A percentile compares a stretch with the other conserved stretches of the same genome.
phyloP scores from a whole-genome alignment of 2,888 invertebrate species.

The Bembecia ichneumoniformis region DNA sequence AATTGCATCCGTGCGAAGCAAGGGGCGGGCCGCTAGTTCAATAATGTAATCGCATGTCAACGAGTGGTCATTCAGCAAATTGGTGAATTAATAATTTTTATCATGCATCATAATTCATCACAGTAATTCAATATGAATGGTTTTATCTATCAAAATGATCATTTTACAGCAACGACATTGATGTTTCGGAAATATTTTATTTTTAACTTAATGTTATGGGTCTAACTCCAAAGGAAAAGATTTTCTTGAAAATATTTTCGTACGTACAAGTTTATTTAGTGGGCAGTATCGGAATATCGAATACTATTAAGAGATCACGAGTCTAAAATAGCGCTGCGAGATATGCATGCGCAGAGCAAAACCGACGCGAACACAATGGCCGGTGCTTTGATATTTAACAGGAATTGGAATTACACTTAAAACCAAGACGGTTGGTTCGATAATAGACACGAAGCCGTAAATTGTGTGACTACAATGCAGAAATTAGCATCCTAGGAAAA shows the following conservation, averaged over 20 bases:
- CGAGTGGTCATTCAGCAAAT: too few relatives aligned
- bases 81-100: too few relatives aligned
- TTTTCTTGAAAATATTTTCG: background rate
- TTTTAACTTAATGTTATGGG: background rate
- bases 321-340: slow-evolving; percentile 50
- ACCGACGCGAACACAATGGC: slow-evolving; percentile 28
- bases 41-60: too few relatives aligned
- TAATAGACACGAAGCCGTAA: too few relatives aligned
- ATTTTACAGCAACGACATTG: background rate
- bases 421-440: background rate
- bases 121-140: too few relatives aligned
- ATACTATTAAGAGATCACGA: slow-evolving; percentile 60
- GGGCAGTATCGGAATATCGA: slow-evolving; percentile 32
- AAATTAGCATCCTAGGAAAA: too few relatives aligned
- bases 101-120: too few relatives aligned
- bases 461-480: too few relatives aligned
- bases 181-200: too few relatives aligned
- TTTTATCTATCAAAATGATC: too few relatives aligned
- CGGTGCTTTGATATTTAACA: slow-evolving; percentile 14
- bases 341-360: slow-evolving; percentile 35
- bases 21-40: too few relatives aligned
- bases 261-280: slow-evolving; percentile 2
- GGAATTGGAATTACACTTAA: background rate
- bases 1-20: too few relatives aligned
- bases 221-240: background rate